Conservation (phyloP, 2,888 invertebrate genomes). For the Beris morrisii region DNA sequence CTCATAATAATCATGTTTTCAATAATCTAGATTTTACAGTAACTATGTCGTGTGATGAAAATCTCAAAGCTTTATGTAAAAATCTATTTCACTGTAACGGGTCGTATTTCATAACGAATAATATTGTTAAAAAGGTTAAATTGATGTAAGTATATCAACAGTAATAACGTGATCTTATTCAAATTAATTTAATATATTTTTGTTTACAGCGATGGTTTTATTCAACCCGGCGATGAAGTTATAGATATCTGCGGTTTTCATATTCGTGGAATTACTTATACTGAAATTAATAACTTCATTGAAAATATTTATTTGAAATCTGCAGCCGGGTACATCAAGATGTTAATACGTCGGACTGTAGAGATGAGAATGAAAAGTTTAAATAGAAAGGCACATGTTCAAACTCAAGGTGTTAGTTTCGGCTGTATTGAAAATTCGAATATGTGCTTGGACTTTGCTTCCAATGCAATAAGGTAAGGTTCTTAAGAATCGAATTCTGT, state of each 20-base stretch:
- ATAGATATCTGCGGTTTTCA: slow-evolving; percentile 27
- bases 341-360: slow-evolving; percentile 12
- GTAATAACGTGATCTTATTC: too few species aligned
- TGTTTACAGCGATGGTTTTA: slow-evolving; percentile 26
- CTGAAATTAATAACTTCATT: slow-evolving; percentile 16
- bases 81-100: slow-evolving; percentile 25
- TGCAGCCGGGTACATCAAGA: slow-evolving; percentile 1
- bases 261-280: slow-evolving; percentile 21
- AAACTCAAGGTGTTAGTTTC: neutral
- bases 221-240: slow-evolving; percentile 26
- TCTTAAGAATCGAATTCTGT: neutral
- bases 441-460: slow-evolving; percentile 20
- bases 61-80: slow-evolving; percentile 14
- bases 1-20: slow-evolving; percentile 1
- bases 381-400: too few species aligned
- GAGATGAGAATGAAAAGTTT: neutral
- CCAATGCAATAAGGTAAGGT: slow-evolving; percentile 26
- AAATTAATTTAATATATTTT: neutral
- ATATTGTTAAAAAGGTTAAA: slow-evolving; percentile 22
- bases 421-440: slow-evolving; percentile 5
- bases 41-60: slow-evolving; percentile 22
- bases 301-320: slow-evolving; percentile 20
- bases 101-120: slow-evolving; percentile 26
- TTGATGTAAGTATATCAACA: slow-evolving; percentile 18
- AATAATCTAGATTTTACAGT: slow-evolving; percentile 21